A percentile compares a stretch with the other conserved stretches of the same genome.
These are phyloP conservation scores for Crepidodera aurea DNA, from an alignment of 2,888 invertebrate genomes.

Conservation along the genomic window DNA sequence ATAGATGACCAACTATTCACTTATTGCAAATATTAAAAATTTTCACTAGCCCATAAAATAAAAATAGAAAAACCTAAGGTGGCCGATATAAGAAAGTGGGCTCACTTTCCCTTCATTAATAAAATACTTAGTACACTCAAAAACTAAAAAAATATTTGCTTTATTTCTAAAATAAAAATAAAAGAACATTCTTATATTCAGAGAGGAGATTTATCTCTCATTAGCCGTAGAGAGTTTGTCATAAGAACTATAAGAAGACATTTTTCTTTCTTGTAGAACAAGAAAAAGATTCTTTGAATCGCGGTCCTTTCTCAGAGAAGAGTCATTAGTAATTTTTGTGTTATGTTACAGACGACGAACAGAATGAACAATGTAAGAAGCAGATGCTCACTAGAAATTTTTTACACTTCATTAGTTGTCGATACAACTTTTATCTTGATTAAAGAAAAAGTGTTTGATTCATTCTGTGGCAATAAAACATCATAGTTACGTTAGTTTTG, in stretches of 20 bases:
- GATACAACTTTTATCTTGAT: neutral
- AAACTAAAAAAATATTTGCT: too few relatives aligned
- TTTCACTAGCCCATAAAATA: too few relatives aligned
- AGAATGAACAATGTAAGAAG: neutral
- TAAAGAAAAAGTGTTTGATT: neutral
- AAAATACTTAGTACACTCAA: too few relatives aligned
- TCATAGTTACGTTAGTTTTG: too few relatives aligned
- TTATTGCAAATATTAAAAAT: too few relatives aligned
- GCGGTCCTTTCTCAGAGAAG: neutral
- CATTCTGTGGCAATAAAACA: too few relatives aligned
- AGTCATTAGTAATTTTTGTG: slow-evolving; percentile 3
- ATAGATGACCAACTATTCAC: too few relatives aligned
- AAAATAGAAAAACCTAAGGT: too few relatives aligned
- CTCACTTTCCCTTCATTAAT: too few relatives aligned
- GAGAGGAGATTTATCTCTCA: neutral
- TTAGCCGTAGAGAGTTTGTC: neutral
- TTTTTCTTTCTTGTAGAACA: slow-evolving; percentile 3
- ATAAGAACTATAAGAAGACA: slow-evolving; percentile 3
- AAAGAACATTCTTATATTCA: neutral
- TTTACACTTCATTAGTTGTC: neutral
- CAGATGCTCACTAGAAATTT: neutral
- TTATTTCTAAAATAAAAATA: neutral
- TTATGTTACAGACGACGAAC: neutral
- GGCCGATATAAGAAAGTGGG: too few relatives aligned
- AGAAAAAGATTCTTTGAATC: slow-evolving; percentile 2